Evolutionary conservation across 2,113 vertebrate species (phyloP), one percentile per base, ranked within the genome.

Genomic region (Neolamprologus fasciatus): DNA sequence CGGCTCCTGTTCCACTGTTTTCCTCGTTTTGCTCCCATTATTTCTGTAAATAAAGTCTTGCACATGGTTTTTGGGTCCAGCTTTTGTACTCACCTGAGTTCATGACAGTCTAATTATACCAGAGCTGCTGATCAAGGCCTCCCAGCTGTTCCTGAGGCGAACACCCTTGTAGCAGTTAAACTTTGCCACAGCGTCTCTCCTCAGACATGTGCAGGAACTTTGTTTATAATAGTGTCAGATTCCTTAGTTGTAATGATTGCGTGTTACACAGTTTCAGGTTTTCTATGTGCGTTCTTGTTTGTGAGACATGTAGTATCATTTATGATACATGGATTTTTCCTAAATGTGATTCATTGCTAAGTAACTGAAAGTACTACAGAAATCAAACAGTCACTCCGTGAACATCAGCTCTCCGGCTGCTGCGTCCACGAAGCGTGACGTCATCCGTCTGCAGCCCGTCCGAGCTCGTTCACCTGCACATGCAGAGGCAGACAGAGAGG

Each of bases 11-110:
- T 6, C 23, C 55, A 16, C 23, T 28, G 55, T 61, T 9, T 33
- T 1, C 26, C 57, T 61, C 5, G 1, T 61, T 61, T 61, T 61
- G 8, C 57, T 31, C 2, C 26, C 14, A 61, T 61, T 31, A 10
- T 61, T 61, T 61, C 26, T 61, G 26, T 61, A 61, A 61, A 31
- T 31, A 61, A 58, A 28, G 26, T 58, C 23, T 58, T 28, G 13
- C 55, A 58, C 13, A 1, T 31, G 14, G 8, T 61, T 61, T 4
- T 61, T 10, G 16, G 5, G 28, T 61, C 16, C 57, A 33, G 57
- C 28, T 61, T 3, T 33, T 2, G 1, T 19, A 33, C 1, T 0
- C 0, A 61, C 28, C 57, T 33, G 16, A 33, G 28, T 19, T 61
- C 9, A 19, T 33, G 57, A 61, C 57, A 19, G 57, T 0, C 28